These are phyloP conservation scores for Eurosta solidaginis DNA, from an alignment of 1,140 invertebrate species.

Conservation along the genomic window DNA sequence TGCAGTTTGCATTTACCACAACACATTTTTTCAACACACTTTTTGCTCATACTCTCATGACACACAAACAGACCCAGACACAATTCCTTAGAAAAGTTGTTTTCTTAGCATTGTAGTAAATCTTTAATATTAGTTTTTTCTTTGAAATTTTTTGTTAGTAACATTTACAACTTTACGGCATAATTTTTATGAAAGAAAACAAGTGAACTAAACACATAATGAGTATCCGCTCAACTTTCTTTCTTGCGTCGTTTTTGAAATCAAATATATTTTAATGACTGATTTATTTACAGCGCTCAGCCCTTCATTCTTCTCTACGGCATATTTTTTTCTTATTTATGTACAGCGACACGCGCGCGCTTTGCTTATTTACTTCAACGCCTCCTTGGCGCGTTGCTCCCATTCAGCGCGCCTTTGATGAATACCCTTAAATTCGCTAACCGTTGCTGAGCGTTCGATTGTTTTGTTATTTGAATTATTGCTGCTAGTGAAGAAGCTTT, in stretches of 20 bases:
- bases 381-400: slow-evolving; percentile 73
- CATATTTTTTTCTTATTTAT: background rate
- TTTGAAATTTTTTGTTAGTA: slow-evolving; percentile 13
- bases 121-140: slow-evolving; percentile 1
- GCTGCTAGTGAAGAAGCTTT: slow-evolving; percentile 26
- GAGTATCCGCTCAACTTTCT: too few relatives aligned
- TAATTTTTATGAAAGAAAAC: slow-evolving; percentile 5
- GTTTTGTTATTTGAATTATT: slow-evolving; percentile 35
- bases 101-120: background rate
- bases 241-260: too few relatives aligned
- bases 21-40: background rate
- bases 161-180: slow-evolving; percentile 31
- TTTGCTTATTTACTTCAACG: slow-evolving; percentile 56
- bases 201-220: too few relatives aligned
- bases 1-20: too few relatives aligned
- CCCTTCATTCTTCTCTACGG: background rate
- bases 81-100: background rate
- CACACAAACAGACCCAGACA: background rate
- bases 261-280: background rate
- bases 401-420: slow-evolving; percentile 75
- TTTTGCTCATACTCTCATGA: background rate
- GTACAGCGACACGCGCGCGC: background rate
- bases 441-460: slow-evolving; percentile 53
- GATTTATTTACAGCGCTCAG: background rate
- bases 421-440: slow-evolving; percentile 68